Base-by-base conservation (phyloP, 2,797 vertebrate genomes). In the Tapera naevia region DNA sequence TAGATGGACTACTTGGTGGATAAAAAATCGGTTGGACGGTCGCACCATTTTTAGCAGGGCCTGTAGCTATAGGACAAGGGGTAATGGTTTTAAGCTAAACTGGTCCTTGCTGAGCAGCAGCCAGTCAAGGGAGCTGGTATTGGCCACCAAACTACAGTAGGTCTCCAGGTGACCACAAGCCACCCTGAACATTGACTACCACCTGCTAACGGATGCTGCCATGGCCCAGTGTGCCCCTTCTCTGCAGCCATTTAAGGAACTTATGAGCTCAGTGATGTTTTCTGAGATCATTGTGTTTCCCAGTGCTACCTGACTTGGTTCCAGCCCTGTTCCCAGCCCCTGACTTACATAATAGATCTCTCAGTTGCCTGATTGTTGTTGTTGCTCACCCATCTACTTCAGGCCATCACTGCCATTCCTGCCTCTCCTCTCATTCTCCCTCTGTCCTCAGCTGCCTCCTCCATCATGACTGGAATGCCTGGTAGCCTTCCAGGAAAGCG, bases 211-310 rank as follows among this genome's bases (percentile, higher is more conserved):
- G 43, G 39, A 27, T 27, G 25, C 17, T 80, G n/a, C 33, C 35
- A n/a, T 0, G 0, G 25, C 17, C 39, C 56, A n/a, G 9, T 0
- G 4, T 71, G 35, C 7, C 3, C 9, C 28, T 51, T 54, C 35
- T 12, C 30, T 30, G 37, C 13, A 41, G 27, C 5, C 0, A 0
- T 39, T 22, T 41, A 37, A 1, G 2, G 54, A 33, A 32, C 4
- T 60, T 30, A 19, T 14, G 35, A 83, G 5, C 28, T 13, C 33
- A 7, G 51, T 18, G 33, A 5, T 35, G 28, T 37, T 65, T 58
- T 43, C 70, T 65, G 53, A 81, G 39, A 24, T 66, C 4, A 0
- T 9, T 54, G 28, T 2, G 0, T 28, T 61, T 70, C 30, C 46
- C 61, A 41, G 60, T 0, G 3, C 43, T 73, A 11, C 66, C 46